Evolutionary conservation across 1,140 invertebrate species (phyloP).

Genomic region (Drosophila subpulchrella): DNA sequence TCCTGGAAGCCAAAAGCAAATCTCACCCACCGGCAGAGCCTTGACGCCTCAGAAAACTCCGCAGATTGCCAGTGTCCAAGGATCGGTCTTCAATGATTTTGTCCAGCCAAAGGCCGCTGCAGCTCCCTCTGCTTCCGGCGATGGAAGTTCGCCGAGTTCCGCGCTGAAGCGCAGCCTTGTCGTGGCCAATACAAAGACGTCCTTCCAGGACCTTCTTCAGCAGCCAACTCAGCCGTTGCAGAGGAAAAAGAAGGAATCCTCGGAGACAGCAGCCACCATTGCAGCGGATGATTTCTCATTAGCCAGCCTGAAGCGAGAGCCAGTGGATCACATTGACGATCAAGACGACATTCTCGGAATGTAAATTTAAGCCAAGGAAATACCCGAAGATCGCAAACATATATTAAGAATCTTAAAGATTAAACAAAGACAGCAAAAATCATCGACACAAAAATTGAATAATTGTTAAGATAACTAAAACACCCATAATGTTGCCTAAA

Average conservation of each 20-base stretch:
- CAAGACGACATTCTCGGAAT: conserved; percentile 53
- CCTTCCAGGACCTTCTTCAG: neutral
- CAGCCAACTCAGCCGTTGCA: neutral
- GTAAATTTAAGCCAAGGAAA: conserved; percentile 5
- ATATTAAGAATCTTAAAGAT: conserved; percentile 15
- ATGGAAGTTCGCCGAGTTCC: neutral
- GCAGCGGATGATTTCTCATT: conserved; percentile 63
- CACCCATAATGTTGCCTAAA: neutral
- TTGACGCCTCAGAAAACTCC: conserved; percentile 35
- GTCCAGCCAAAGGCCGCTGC: conserved; percentile 29
- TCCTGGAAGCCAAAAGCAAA: conserved; percentile 20
- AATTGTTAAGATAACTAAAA: conserved; percentile 1
- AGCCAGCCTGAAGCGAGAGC: conserved; percentile 51
- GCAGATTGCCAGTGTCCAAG: conserved; percentile 56
- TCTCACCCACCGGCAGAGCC: conserved; percentile 20
- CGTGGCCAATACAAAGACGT: conserved; percentile 51
- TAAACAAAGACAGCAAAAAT: conserved; percentile 3
- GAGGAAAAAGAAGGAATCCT: neutral
- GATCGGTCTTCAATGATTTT: conserved; percentile 42
- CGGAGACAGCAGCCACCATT: conserved; percentile 56
- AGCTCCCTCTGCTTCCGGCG: neutral
- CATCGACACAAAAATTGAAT: neutral
- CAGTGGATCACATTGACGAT: conserved; percentile 48
- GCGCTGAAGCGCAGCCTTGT: conserved; percentile 50
- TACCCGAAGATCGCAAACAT: neutral